Base-by-base conservation (phyloP, 2,113 vertebrate genomes). In the Tragelaphus scriptus region DNA sequence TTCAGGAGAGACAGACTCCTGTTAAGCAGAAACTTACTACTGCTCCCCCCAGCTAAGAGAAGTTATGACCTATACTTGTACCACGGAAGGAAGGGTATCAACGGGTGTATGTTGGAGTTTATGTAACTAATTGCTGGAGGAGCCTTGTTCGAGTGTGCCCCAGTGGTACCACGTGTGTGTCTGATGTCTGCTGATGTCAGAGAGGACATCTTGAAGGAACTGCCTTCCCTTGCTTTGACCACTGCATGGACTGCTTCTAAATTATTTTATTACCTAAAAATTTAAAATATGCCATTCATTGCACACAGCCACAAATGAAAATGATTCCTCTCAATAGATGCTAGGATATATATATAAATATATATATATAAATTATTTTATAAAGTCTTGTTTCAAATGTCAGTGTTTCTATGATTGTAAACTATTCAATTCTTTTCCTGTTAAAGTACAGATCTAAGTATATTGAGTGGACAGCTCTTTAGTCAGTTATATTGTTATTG, bases 351-450 rank as follows among this genome's bases (percentile, higher is more conserved):
- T 99, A 99, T 36, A 61, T 14, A 65, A 5, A 65, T n/a, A 71
- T 23, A 71, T 71, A 71, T 71, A 99, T 99, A 99, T 99, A 99
- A 99, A 99, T 99, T 99, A 99, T 99, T 99, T 99, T 99, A 99
- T 99, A 99, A 99, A 99, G 98, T 98, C 98, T 98, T 98, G 98
- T 99, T 98, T 99, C 98, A 99, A 99, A 99, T 99, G 98, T 99
- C 98, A 98, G 98, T 99, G 99, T 99, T 99, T 99, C 99, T 99
- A 99, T 99, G 99, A 99, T 98, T 99, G 98, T 99, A 99, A 99
- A 99, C 98, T 99, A 99, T 99, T 99, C 99, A 98, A 98, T 97
- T 90, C 95, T 98, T 98, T 94, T 96, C 98, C 98, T 95, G 90
- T 53, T 98, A 97, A 98, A 98, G 98, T 98, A 98, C 98, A 99